These are phyloP conservation scores for Lobophora halterata DNA, from an alignment of 2,888 invertebrate species.

Conservation along the genomic window DNA sequence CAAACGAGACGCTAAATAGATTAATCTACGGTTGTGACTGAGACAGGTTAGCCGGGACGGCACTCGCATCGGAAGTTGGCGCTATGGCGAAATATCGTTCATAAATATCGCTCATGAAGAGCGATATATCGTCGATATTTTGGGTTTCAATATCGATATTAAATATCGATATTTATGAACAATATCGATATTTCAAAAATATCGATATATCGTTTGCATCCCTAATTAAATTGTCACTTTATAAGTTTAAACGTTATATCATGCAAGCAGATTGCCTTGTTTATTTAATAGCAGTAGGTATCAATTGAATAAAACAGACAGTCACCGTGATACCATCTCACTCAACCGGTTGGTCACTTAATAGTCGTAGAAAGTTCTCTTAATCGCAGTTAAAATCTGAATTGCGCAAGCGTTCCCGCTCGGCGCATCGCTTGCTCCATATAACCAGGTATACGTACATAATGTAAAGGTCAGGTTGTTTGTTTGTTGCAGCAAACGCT, in stretches of 20 bases:
- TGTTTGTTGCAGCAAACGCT: slow-evolving; percentile 75
- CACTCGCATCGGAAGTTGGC: too few species aligned
- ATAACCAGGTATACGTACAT: slow-evolving; percentile 9
- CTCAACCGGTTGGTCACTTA: slow-evolving; percentile 3
- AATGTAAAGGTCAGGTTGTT: slow-evolving; percentile 28
- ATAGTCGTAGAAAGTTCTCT: slow-evolving; percentile 19
- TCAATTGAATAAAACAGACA: slow-evolving; percentile 19
- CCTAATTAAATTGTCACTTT: neutral
- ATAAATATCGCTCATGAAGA: too few species aligned
- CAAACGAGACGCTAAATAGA: too few species aligned
- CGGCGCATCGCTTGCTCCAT: slow-evolving; percentile 13
- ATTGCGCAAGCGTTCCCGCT: slow-evolving; percentile 14
- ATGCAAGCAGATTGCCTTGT: slow-evolving; percentile 8
- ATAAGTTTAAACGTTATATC: slow-evolving; percentile 1
- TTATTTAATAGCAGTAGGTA: slow-evolving; percentile 7
- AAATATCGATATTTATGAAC: too few species aligned
- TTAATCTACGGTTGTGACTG: too few species aligned
- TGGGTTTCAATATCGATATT: too few species aligned
- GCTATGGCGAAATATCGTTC: too few species aligned
- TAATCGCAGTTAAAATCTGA: slow-evolving; percentile 10
- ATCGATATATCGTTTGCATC: too few species aligned
- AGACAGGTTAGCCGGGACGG: too few species aligned
- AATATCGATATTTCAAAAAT: too few species aligned
- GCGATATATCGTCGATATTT: too few species aligned
- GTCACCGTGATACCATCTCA: slow-evolving; percentile 9